phyloP scores from a whole-genome alignment of 92 coral and sea anemone genomes.

The Nematostella vectensis region DNA sequence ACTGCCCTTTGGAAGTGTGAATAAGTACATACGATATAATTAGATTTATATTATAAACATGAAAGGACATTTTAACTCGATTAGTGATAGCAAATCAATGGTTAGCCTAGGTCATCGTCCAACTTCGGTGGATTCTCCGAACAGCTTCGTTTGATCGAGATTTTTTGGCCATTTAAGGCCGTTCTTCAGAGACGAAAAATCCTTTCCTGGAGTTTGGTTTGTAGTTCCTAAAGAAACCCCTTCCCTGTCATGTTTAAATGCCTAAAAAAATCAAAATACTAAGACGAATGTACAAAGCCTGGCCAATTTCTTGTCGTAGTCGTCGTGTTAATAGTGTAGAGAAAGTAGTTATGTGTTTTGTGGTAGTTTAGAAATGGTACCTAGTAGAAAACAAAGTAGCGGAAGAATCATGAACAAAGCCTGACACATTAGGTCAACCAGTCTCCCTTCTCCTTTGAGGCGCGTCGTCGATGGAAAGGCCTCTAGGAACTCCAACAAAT shows the following conservation, averaged over 20 bases:
- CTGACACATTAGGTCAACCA: not conserved
- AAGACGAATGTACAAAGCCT: constrained; percentile 25
- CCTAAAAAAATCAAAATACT: constrained; percentile 8
- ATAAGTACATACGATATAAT: constrained; percentile 93
- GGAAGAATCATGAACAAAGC: constrained; percentile 2
- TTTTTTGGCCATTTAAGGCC: constrained; percentile 4
- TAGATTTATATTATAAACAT: constrained; percentile 99
- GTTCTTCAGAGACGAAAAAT: not conserved
- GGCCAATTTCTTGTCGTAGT: constrained; percentile 17
- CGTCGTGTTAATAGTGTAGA: constrained; percentile 13
- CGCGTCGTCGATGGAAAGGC: no score
- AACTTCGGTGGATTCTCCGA: constrained; percentile 11
- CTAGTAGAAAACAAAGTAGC: no score
- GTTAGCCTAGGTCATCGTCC: constrained; percentile 36
- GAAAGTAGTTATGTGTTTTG: not conserved
- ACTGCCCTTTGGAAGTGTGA: constrained; percentile 97
- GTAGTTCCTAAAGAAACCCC: no score
- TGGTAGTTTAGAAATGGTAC: no score
- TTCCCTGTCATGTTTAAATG: constrained; percentile 7
- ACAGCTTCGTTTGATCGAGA: constrained; percentile 8
- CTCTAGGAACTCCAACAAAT: no score
- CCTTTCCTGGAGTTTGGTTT: constrained; percentile 15
- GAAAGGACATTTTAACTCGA: constrained; percentile 83
- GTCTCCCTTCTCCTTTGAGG: not conserved
- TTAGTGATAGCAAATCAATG: constrained; percentile 45